phyloP scores from a whole-genome alignment of 2,797 vertebrate species.

The Sebastes itinus region DNA sequence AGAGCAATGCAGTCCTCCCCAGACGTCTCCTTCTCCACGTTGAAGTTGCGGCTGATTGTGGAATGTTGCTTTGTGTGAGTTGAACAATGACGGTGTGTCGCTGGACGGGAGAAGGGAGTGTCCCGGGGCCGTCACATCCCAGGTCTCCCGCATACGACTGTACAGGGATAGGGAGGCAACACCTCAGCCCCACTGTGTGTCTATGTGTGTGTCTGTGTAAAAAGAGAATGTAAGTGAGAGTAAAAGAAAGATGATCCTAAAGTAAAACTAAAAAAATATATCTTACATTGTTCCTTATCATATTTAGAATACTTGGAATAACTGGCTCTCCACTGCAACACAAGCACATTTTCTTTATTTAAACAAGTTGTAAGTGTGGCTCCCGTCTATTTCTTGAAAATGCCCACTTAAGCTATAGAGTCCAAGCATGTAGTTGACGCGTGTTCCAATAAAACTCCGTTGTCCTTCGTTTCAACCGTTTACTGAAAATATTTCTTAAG shows the following conservation, averaged over 20 bases:
- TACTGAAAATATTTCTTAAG: too few species aligned
- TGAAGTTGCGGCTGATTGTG: constrained; percentile 44
- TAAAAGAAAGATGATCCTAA: background rate
- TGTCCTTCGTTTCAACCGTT: too few species aligned
- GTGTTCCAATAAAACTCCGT: too few species aligned
- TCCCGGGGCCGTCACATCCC: background rate
- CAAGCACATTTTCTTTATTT: too few species aligned
- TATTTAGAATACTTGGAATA: background rate
- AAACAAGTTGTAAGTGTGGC: too few species aligned
- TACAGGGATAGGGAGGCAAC: constrained; percentile 1
- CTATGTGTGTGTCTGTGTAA: background rate
- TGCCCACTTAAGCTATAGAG: too few species aligned
- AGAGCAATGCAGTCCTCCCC: constrained; percentile 33
- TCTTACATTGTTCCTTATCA: background rate
- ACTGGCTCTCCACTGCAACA: background rate
- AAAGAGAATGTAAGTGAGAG: too few species aligned
- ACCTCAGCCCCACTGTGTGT: background rate
- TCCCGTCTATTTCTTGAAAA: too few species aligned
- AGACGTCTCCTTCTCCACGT: constrained; percentile 36
- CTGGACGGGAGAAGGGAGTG: constrained; percentile 18
- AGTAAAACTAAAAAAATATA: background rate
- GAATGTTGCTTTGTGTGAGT: constrained; percentile 59
- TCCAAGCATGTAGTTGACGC: too few species aligned
- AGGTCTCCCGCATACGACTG: constrained; percentile 3
- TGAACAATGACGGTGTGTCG: constrained; percentile 41